These are phyloP conservation scores for Leptinotarsa lineolata DNA, from an alignment of 1,140 invertebrate genomes.

Conservation along the genomic window DNA sequence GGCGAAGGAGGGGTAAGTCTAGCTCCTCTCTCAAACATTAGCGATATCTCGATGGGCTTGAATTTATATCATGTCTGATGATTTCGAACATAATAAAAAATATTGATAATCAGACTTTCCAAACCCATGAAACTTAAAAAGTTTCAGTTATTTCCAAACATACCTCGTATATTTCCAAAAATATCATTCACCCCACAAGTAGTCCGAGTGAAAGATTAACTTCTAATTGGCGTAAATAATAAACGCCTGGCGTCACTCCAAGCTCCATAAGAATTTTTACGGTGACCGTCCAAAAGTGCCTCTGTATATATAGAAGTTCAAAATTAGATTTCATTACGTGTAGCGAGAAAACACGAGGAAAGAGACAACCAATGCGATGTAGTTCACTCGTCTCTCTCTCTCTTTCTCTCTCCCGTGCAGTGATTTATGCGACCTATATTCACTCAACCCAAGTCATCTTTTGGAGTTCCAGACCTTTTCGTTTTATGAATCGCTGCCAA, in stretches of 20 bases:
- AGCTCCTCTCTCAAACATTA: too few relatives aligned
- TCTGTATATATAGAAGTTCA: background rate
- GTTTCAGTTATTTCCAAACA: too few relatives aligned
- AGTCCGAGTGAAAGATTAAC: background rate
- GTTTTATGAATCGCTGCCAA: background rate
- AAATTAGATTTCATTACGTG: background rate
- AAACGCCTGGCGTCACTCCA: background rate
- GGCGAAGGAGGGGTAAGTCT: too few relatives aligned
- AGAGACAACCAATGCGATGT: background rate
- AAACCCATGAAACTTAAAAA: too few relatives aligned
- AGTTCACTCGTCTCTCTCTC: background rate
- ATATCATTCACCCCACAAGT: background rate
- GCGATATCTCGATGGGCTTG: too few relatives aligned
- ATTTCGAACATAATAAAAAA: too few relatives aligned
- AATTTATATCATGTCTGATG: too few relatives aligned
- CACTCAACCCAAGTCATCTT: background rate
- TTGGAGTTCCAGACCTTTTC: conserved; percentile 1
- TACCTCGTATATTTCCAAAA: too few relatives aligned
- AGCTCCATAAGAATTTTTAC: background rate
- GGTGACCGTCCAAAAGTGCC: background rate
- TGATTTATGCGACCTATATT: conserved; percentile 5
- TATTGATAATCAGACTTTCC: too few relatives aligned
- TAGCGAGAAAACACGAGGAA: background rate
- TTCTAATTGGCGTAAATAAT: conserved; percentile 3
- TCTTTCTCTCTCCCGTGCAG: background rate